Percentiles rank a stretch among this genome's conserved stretches.
phyloP scores from a whole-genome alignment of 1,140 invertebrate species.

The Apis mellifera region DNA sequence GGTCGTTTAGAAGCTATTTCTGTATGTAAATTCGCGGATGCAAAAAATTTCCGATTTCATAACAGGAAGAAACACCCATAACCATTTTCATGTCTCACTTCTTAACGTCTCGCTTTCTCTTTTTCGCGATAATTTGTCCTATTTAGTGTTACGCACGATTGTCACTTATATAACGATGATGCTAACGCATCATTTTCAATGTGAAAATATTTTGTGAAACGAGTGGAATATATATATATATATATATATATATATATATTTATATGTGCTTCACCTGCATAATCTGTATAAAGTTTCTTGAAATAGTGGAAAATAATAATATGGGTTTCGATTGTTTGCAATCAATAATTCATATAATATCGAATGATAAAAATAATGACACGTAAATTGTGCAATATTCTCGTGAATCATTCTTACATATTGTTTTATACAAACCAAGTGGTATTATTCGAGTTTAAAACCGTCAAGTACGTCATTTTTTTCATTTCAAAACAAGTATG shows the following conservation, averaged over 20 bases:
- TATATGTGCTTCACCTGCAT: too few species aligned
- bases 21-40: background rate
- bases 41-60: background rate
- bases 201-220: too few species aligned
- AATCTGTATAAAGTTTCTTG: too few species aligned
- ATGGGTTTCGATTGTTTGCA: background rate
- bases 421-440: background rate
- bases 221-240: too few species aligned
- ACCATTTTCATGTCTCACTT: conserved; percentile 1
- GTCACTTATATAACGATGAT: background rate
- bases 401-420: background rate
- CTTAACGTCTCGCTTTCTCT: conserved; percentile 7
- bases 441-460: background rate
- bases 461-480: background rate
- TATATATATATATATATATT: too few species aligned
- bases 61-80: background rate
- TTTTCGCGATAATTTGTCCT: background rate
- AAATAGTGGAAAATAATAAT: background rate
- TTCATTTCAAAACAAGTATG: background rate
- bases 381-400: background rate
- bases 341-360: too few species aligned
- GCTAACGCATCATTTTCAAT: too few species aligned
- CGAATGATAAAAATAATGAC: background rate
- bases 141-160: background rate
- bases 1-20: conserved; percentile 5